Evolutionary conservation across 1,140 invertebrate genomes (phyloP).

Genomic region (Drosophila nigrodunni): DNA sequence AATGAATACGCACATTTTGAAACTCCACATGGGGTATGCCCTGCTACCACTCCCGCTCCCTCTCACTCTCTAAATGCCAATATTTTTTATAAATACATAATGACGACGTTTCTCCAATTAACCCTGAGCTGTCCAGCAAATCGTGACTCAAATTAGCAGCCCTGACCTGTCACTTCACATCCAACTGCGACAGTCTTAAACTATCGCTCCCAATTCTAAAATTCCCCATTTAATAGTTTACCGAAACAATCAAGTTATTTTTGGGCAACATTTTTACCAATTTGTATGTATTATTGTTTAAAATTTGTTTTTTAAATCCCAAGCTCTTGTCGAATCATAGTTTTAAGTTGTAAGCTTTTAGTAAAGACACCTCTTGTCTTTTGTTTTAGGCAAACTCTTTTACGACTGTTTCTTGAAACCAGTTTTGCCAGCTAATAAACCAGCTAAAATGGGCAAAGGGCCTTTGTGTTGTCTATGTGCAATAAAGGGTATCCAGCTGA

Average conservation of each 20-base stretch:
- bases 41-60: slow-evolving; percentile 1
- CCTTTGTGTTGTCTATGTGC: background rate
- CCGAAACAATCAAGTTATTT: background rate
- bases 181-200: slow-evolving; percentile 20
- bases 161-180: slow-evolving; percentile 62
- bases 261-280: background rate
- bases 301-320: background rate
- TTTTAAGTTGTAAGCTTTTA: background rate
- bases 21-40: slow-evolving; percentile 31
- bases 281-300: background rate
- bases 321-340: slow-evolving; percentile 3
- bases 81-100: slow-evolving; percentile 24
- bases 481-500: background rate
- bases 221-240: slow-evolving; percentile 2
- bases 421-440: slow-evolving; percentile 48
- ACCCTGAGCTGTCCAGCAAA: slow-evolving; percentile 66
- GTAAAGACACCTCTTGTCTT: slow-evolving; percentile 32
- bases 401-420: slow-evolving; percentile 36
- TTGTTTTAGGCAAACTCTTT: slow-evolving; percentile 35
- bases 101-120: slow-evolving; percentile 56
- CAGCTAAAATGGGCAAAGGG: slow-evolving; percentile 14
- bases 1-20: slow-evolving; percentile 76
- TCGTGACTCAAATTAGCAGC: slow-evolving; percentile 54
- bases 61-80: slow-evolving; percentile 7
- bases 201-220: slow-evolving; percentile 6